Evolutionary conservation across 2,888 invertebrate genomes (phyloP).

Genomic region (Ophion ellenae): DNA sequence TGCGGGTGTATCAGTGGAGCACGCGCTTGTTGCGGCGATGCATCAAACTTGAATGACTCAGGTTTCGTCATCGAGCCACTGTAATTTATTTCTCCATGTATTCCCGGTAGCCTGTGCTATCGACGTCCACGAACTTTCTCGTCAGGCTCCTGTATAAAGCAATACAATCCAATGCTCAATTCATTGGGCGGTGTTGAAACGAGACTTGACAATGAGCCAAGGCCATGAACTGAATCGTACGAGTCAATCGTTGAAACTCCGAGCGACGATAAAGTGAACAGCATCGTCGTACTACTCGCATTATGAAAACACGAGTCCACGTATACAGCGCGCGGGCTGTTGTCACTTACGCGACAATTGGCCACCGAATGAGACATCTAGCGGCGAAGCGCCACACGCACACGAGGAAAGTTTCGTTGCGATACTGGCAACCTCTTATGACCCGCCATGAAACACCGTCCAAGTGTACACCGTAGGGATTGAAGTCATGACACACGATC

Average conservation of each 20-base stretch:
- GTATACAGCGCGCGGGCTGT: background rate
- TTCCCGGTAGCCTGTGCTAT: background rate
- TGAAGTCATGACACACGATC: background rate
- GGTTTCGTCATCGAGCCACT: conserved; percentile 12
- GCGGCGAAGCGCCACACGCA: background rate
- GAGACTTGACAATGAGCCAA: background rate
- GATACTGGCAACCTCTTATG: background rate
- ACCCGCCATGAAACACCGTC: background rate
- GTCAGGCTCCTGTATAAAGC: background rate
- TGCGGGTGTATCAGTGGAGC: background rate
- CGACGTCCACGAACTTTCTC: background rate
- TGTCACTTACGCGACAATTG: background rate
- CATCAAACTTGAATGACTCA: conserved; percentile 27
- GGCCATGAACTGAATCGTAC: background rate
- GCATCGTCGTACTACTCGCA: background rate
- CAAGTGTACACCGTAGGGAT: background rate
- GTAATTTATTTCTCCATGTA: background rate
- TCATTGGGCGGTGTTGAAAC: background rate
- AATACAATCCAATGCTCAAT: background rate
- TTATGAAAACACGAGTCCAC: background rate
- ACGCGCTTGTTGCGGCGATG: conserved; percentile 12
- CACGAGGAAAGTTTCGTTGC: background rate
- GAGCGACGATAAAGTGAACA: background rate
- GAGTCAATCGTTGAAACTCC: background rate
- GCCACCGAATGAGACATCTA: background rate